Evolutionary conservation across 1,140 invertebrate genomes (phyloP).

Genomic region (Bombus confusus): DNA sequence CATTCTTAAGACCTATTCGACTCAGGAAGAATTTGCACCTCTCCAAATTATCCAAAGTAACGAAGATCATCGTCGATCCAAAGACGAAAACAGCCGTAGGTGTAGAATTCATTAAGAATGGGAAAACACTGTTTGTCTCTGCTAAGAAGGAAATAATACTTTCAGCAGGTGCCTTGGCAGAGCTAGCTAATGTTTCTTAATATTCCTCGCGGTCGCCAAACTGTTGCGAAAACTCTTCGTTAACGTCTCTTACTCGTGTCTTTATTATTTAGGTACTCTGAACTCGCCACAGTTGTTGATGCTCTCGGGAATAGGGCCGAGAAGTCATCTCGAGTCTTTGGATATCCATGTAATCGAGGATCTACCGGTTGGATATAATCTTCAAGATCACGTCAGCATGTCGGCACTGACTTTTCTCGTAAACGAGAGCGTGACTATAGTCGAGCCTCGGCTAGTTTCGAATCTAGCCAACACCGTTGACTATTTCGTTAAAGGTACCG

Average conservation of each 20-base stretch:
- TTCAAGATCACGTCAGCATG: slow-evolving; percentile 90
- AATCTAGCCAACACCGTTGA: slow-evolving; percentile 83
- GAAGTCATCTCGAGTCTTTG: slow-evolving; percentile 80
- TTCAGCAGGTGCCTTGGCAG: slow-evolving; percentile 76
- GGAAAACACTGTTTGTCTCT: slow-evolving; percentile 78
- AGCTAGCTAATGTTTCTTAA: background rate
- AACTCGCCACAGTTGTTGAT: slow-evolving; percentile 85
- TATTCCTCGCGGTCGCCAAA: background rate
- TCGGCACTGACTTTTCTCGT: slow-evolving; percentile 87
- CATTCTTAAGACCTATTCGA: slow-evolving; percentile 85
- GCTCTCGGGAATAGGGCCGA: slow-evolving; percentile 84
- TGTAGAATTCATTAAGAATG: slow-evolving; percentile 86
- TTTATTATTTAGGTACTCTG: slow-evolving; percentile 76
- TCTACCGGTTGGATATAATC: slow-evolving; percentile 90
- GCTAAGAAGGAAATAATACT: slow-evolving; percentile 84
- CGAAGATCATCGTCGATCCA: slow-evolving; percentile 86
- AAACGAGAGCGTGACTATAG: slow-evolving; percentile 84
- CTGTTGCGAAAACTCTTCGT: background rate
- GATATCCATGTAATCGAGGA: slow-evolving; percentile 85
- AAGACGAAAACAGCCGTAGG: slow-evolving; percentile 85
- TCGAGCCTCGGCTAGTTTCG: slow-evolving; percentile 81
- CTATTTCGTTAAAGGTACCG: slow-evolving; percentile 84
- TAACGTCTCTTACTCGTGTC: background rate
- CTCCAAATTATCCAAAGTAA: slow-evolving; percentile 86
- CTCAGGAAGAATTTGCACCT: slow-evolving; percentile 88